Evolutionary conservation across 2,113 vertebrate genomes (phyloP), one percentile per base, ranked within the genome.

Genomic region (Porphyrio hochstetteri): DNA sequence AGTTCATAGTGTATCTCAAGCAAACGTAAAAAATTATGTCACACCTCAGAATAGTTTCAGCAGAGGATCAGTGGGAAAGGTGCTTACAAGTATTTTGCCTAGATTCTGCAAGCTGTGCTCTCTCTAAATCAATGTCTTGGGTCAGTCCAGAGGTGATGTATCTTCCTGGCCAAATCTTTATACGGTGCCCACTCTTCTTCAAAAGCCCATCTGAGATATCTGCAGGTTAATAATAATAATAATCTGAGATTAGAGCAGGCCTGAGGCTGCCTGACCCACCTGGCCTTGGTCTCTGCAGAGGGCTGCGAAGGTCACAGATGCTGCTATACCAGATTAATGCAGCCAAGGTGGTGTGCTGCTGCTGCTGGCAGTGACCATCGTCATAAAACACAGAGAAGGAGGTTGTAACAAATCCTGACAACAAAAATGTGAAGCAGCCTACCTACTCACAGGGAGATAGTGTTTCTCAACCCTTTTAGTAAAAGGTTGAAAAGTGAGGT

Each of bases 281-380:
- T 53, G 31, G 18, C 10, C 31, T 72, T 35, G 4, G n/a, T 50
- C 33, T 2, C 44, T 50, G 8, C 27, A 50, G 25, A 69, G 10
- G 31, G 6, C 11, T 19, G 7, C 0, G 0, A 77, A 74, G 40
- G 59, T 82, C n/a, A 46, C 20, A 42, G 36, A 40, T 1, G 0
- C 5, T 57, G 31, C 15, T 1, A 0, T 46, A 28, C 16, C 17
- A 80, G 55, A 63, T 29, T 50, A 82, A 46, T 46, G 23, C 29
- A 83, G 15, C 4, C 29, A 55, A 65, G 5, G 13, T 57, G 33
- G n/a, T n/a, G n/a, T n/a, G n/a, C n/a, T 2, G 0, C 9, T 79
- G 13, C 13, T 61, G 50, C 16, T 93, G 42, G 19, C 18, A 20
- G 19, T 50, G 67, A 27, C 28, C 25, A 31, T 50, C 63, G 23